A percentile compares a stretch with the other conserved stretches of the same genome.
Conservation (phyloP, 2,888 invertebrate species). For the Rhimphoctona megacephalus region DNA sequence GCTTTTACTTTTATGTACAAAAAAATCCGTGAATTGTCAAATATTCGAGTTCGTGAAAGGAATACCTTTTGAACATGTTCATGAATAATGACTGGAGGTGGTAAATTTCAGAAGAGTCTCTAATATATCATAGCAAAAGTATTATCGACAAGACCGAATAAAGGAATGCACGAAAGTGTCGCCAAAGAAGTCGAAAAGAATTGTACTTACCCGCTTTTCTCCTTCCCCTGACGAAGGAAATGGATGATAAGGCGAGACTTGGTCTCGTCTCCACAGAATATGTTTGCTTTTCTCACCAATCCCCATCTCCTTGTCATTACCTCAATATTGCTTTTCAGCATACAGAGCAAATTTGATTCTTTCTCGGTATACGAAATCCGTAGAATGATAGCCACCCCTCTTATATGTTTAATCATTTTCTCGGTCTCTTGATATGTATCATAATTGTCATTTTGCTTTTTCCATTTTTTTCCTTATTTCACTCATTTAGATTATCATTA, state of each 20-base stretch:
- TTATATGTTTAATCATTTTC: neutral
- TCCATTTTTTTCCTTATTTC: neutral
- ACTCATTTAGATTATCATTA: neutral
- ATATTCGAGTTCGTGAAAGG: too few relatives aligned
- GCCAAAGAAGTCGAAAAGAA: constrained; percentile 3
- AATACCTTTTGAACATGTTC: neutral
- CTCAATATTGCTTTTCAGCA: neutral
- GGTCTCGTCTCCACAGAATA: neutral
- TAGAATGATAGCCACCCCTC: neutral
- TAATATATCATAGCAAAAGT: constrained; percentile 3
- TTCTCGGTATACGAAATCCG: neutral
- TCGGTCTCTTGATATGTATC: neutral
- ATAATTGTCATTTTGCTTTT: neutral
- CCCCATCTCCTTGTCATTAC: neutral
- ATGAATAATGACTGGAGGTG: constrained; percentile 1
- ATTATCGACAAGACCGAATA: constrained; percentile 4
- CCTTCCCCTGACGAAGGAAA: constrained; percentile 4
- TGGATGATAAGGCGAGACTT: neutral
- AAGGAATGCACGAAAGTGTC: neutral
- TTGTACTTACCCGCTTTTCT: neutral
- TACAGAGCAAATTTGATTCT: neutral
- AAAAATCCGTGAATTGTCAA: too few relatives aligned
- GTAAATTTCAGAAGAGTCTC: neutral
- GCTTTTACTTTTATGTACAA: too few relatives aligned
- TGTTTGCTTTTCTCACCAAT: constrained; percentile 1